Evolutionary conservation across 2,797 vertebrate species (phyloP), one percentile per base, ranked within the genome.

Genomic region (Picus viridis): DNA sequence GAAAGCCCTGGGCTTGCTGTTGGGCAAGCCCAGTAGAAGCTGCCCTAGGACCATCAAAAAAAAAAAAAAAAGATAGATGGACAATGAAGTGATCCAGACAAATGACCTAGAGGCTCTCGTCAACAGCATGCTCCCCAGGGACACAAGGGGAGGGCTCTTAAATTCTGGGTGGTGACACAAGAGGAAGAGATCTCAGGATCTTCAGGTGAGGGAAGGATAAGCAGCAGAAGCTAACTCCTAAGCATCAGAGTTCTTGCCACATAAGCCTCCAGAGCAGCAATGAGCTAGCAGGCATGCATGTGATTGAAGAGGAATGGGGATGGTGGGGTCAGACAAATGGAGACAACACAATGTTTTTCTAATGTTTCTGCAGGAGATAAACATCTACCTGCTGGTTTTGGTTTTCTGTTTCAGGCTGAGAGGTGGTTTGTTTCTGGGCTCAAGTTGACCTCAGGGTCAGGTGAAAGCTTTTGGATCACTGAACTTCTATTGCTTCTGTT

Each of bases 201-300:
- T 69, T 90, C 54, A 71, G 41, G 88, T 62, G 73, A 56, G 72
- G 1, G 29, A 78, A 86, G 63, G 89, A 91, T 67, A 79, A 74
- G 5, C 74, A 62, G 70, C 62, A 87, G 81, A 84, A 92, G 88
- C 84, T 3, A 20, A 95, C 95, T 93, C 82, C 91, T 92, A 91
- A 86, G 83, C 92, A 96, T 94, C 94, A 57, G 70, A 82, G 89
- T 80, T 75, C 47, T 75, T 76, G 49, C 43, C 80, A 67, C 43
- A 30, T 57, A 93, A 93, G 72, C 53, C 36, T 85, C 63, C 47
- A 9, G 26, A 39, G 65, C 7, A 7, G 64, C 79, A 45, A 12
- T 7, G 27, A 67, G n/a, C 62, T 34, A 22, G 9, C 26, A 74
- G 36, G 41, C 22, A 89, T 65, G 74, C 45, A 29, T 47, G 74